Evolutionary conservation across 2,113 vertebrate species (phyloP).

Genomic region (Nerophis ophidion): DNA sequence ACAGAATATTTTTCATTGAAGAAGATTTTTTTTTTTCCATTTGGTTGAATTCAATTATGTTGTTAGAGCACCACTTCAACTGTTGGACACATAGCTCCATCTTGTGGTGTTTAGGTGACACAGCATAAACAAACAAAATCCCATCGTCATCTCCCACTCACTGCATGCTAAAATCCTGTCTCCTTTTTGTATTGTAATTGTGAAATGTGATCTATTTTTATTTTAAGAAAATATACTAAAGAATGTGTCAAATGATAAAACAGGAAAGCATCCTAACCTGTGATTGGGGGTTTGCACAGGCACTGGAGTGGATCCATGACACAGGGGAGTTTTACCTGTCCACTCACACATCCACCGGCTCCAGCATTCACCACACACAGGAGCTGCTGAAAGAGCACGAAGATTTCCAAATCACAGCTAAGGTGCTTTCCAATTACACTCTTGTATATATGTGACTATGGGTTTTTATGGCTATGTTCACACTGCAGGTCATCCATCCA

Average conservation of each 20-base stretch:
- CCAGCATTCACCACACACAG: conserved; percentile 95
- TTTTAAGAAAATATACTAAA: not conserved
- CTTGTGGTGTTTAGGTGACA: conserved; percentile 43
- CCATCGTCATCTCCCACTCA: too few relatives aligned
- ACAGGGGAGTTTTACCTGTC: conserved; percentile 98
- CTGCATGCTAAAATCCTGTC: too few relatives aligned
- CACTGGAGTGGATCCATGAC: conserved; percentile 98
- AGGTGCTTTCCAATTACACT: conserved; percentile 65
- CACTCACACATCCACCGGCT: conserved; percentile 94
- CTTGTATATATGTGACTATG: not conserved
- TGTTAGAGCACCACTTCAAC: too few relatives aligned
- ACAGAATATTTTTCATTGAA: not conserved
- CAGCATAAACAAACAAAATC: not conserved
- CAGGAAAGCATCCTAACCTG: conserved; percentile 17
- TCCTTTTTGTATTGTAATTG: too few relatives aligned
- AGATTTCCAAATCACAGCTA: conserved; percentile 98
- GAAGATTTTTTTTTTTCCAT: too few relatives aligned
- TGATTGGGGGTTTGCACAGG: conserved; percentile 66
- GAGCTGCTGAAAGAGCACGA: conserved; percentile 95
- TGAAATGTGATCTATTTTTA: too few relatives aligned
- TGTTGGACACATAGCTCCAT: conserved; percentile 21
- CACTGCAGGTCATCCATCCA: too few relatives aligned
- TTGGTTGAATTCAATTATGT: too few relatives aligned
- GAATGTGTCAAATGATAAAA: not conserved
- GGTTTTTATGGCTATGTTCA: too few relatives aligned